A percentile compares a stretch with the other conserved stretches of the same genome.
Conservation (phyloP, 2,797 vertebrate genomes). For the Anomalospiza imberbis region DNA sequence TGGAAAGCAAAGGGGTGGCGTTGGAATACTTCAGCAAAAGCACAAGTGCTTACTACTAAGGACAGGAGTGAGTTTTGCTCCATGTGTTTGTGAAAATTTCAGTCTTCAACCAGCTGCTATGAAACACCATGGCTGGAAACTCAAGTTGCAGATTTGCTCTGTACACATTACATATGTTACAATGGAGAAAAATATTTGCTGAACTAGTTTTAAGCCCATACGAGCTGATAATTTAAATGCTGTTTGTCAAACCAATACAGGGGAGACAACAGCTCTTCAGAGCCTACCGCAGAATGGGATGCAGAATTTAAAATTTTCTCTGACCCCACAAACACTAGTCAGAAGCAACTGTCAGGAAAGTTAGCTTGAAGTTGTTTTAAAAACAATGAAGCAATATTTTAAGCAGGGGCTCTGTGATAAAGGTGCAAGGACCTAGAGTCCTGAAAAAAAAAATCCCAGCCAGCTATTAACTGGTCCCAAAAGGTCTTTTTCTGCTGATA, state of each 20-base stretch:
- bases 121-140: not conserved
- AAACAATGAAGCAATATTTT: not conserved
- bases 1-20: not conserved
- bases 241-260: not conserved
- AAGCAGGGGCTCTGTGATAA: not conserved
- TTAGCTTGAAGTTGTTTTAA: not conserved
- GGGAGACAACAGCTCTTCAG: not conserved
- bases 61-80: not conserved
- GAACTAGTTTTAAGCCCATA: not conserved
- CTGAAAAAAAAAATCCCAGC: not conserved
- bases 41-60: not conserved
- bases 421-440: not conserved
- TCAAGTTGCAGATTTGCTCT: not conserved
- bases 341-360: not conserved
- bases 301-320: not conserved
- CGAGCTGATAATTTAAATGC: not conserved
- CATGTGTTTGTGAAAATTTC: not conserved
- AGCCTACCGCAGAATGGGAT: not conserved
- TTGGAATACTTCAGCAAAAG: not conserved
- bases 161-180: not conserved
- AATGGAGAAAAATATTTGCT: constrained; percentile 14
- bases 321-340: not conserved
- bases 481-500: not conserved
- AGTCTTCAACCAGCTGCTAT: not conserved
- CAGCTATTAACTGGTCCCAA: not conserved